Base-by-base conservation (phyloP, 2,797 vertebrate genomes). In the Pangasius djambal region DNA sequence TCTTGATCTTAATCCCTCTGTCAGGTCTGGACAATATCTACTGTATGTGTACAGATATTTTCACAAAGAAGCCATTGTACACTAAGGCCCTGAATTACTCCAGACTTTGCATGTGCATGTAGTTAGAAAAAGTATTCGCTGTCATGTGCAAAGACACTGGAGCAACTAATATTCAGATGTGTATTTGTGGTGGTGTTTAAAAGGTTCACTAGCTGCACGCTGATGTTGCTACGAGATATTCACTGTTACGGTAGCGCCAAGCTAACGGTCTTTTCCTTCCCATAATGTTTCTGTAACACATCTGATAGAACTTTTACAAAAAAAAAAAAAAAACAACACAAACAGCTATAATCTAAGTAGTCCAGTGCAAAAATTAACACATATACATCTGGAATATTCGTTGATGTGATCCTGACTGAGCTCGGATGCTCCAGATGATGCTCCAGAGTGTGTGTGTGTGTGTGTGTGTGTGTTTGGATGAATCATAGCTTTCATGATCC, bases 11-110 rank as follows among this genome's bases (percentile, higher is more conserved):
- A 55, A 79, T 79, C 77, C 50, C 28, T 55, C 77, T 79, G 50
- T 79, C 77, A 79, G 50, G 77, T 55, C 77, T 79, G 77, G 77
- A 79, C 77, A 79, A 55, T 79, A 55, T 79, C 77, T 79, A 20
- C 28, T 50, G 63, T 67, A 65, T 70, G 22, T 88, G 48, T 79
- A 55, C 3, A n/a, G n/a, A 79, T 79, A 4, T 31, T 79, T 79
- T 55, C 77, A 79, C 77, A 79, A 79, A 79, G 77, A 79, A 31
- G 50, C 50, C 77, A 79, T 79, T 79, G 77, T 79, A 34, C n/a
- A 20, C 77, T 79, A 16, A 52, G n/a, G n/a, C 50, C 18, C n/a
- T 55, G 77, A 79, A 52, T 79, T 55, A 31, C n/a, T 18, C 31
- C 48, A 52, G 50, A 20, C 77, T 55, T 55, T 79, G 77, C 50